Evolutionary conservation across 2,113 vertebrate genomes (phyloP), one percentile per base, ranked within the genome.

Genomic region (Corythaeola cristata): DNA sequence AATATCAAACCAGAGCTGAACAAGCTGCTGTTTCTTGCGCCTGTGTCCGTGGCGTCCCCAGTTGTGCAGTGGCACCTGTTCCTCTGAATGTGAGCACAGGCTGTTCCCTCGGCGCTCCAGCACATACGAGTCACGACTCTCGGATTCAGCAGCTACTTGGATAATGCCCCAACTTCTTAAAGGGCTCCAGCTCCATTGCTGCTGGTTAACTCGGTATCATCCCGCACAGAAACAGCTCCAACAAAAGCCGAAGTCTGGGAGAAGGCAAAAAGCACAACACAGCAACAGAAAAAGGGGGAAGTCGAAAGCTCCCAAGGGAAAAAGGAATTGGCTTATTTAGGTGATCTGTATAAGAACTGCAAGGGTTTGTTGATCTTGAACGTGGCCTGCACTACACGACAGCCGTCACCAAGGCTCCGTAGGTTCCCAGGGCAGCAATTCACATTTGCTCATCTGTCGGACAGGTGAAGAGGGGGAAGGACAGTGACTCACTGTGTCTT

Each of bases 51-150:
- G 44, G 59, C 0, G 0, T 76, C 50, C 69, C 92, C 95, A 95
- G 83, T 60, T 68, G 90, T 92, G 90, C 74, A 7, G 89, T 7
- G 50, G 80, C 94, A 95, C 92, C 97, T 95, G 94, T 83, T 95
- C 84, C 74, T 79, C 77, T 19, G 47, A 32, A 8, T 6, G n/a
- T 0, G 8, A 93, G 96, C 80, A 97, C 94, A 87, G 45, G 81
- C 91, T 96, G 94, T 95, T 93, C 94, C 88, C 95, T 82, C 14
- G 1, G 56, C 0, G 2, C 87, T 91, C 62, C 86, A 28, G 89
- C 89, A 96, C 89, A 85, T 18, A n/a, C 13, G 0, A 89, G 69
- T 76, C 89, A 92, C 45, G 53, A 15, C 86, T 93, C 82, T n/a
- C 90, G 24, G 58, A 95, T 76, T 68, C 90, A 68, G 92, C 85